These are phyloP conservation scores for Menidia menidia DNA, from an alignment of 2,797 vertebrate species.

Conservation along the genomic window DNA sequence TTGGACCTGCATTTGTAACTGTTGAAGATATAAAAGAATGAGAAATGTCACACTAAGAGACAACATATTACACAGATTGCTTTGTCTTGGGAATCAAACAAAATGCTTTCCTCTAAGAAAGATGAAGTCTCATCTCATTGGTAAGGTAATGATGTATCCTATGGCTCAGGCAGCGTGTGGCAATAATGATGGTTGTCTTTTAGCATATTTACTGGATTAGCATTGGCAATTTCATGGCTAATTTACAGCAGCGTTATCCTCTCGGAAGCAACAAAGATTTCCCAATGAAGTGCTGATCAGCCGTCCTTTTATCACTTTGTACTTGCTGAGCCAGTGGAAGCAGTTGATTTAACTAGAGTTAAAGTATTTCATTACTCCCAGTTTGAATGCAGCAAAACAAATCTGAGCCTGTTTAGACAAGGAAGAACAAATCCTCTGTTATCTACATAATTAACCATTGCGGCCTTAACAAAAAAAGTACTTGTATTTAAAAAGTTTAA, in stretches of 20 bases:
- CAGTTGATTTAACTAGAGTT: constrained; percentile 42
- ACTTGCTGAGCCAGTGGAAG: constrained; percentile 75
- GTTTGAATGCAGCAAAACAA: constrained; percentile 20
- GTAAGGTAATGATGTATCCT: constrained; percentile 89
- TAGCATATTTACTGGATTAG: constrained; percentile 90
- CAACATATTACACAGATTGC: constrained; percentile 30
- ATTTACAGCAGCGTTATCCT: constrained; percentile 86
- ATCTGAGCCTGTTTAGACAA: constrained; percentile 42
- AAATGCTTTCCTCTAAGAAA: constrained; percentile 72
- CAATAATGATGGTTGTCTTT: constrained; percentile 88
- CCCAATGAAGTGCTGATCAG: constrained; percentile 78
- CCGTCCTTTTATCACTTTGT: constrained; percentile 62
- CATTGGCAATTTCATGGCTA: constrained; percentile 92
- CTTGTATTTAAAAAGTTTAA: too few relatives aligned
- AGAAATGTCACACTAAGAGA: not conserved
- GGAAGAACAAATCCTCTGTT: constrained; percentile 6
- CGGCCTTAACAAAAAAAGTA: too few relatives aligned
- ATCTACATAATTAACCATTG: too few relatives aligned
- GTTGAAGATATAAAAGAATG: not conserved
- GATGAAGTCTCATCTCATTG: constrained; percentile 88
- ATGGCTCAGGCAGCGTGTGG: constrained; percentile 85
- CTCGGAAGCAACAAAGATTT: constrained; percentile 81
- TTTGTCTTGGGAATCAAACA: constrained; percentile 66
- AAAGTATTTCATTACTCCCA: constrained; percentile 48
- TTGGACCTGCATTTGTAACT: not conserved